Percentiles rank a stretch among this genome's conserved stretches.
phyloP scores from a whole-genome alignment of 2,113 vertebrate genomes.

The Triplophysa siluroides region DNA sequence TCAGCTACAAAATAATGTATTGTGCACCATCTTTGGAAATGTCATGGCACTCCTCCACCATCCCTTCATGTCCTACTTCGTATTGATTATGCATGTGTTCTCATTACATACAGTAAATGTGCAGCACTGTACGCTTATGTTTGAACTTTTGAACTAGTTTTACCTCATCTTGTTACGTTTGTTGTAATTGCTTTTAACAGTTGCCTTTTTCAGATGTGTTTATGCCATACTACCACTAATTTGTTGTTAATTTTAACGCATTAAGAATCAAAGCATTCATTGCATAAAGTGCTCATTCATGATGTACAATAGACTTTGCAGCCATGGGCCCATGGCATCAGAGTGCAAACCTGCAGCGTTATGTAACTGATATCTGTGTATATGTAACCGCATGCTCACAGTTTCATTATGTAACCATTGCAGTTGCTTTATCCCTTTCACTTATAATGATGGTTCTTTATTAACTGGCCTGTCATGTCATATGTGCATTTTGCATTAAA shows the following conservation, averaged over 20 bases:
- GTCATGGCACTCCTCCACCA: background rate
- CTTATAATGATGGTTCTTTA: background rate
- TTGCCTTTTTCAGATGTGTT: background rate
- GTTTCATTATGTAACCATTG: slow-evolving; percentile 6
- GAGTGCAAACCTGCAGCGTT: background rate
- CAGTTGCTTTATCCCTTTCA: background rate
- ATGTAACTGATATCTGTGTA: slow-evolving; percentile 13
- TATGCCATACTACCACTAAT: background rate
- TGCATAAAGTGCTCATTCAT: slow-evolving; percentile 1
- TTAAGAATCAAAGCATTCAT: background rate
- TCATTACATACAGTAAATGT: background rate
- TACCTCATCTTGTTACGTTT: background rate
- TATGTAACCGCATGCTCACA: slow-evolving; percentile 7
- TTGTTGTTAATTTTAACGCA: background rate
- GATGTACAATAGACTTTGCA: slow-evolving; percentile 2
- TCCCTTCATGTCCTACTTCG: background rate
- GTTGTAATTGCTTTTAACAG: background rate
- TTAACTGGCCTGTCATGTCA: background rate
- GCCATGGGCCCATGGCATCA: background rate
- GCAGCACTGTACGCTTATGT: background rate
- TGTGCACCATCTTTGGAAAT: no score
- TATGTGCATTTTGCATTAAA: background rate
- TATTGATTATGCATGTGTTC: slow-evolving; percentile 1
- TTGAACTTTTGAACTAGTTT: background rate
- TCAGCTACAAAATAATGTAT: no score